Evolutionary conservation across 2,797 vertebrate species (phyloP), one percentile per base, ranked within the genome.

Genomic region (Trematomus bernacchii): DNA sequence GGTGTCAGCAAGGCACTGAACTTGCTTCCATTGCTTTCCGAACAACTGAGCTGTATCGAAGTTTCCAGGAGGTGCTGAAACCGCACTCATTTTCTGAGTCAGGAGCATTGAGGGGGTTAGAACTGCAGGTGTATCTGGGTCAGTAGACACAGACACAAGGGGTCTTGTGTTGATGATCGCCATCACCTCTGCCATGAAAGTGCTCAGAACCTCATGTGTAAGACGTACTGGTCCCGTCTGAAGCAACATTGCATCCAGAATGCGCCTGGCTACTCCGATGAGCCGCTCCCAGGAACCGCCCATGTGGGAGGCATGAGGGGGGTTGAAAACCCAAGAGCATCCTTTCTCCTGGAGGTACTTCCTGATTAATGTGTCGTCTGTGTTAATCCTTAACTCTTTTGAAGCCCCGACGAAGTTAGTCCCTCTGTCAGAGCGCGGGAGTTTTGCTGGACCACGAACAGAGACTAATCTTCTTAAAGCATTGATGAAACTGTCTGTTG

Each of bases 231-330:
- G 47, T 16, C 6, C n/a, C 13, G 3, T 15, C 0, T 66, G 40
- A 9, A 71, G 40, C 18, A 21, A 21, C 2, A 65, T 59, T 10
- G 60, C 60, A 23, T 71, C 75, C 13, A 77, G 19, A 3, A 77
- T 71, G 10, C n/a, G 46, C 15, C 61, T 65, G 13, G 67, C 15
- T 7, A 69, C 51, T 12, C 73, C 12, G 0, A 76, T 76, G 4
- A 76, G 43, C 10, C 58, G 18, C 3, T 68, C 73, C 65, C 50
- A 76, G 16, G 27, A 40, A 15, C 57, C 50, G 3, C 58, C 73
- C 73, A 76, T 69, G 33, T 69, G 33, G 10, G 73, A 76, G 42
- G 46, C 53, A 40, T 71, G 61, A 18, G 53, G 59, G n/a, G n/a
- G n/a, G n/a, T n/a, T n/a, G n/a, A 77, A 71, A 6, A 37, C 2